phyloP scores from a whole-genome alignment of 1,140 invertebrate genomes.

The Panulirus ornatus region DNA sequence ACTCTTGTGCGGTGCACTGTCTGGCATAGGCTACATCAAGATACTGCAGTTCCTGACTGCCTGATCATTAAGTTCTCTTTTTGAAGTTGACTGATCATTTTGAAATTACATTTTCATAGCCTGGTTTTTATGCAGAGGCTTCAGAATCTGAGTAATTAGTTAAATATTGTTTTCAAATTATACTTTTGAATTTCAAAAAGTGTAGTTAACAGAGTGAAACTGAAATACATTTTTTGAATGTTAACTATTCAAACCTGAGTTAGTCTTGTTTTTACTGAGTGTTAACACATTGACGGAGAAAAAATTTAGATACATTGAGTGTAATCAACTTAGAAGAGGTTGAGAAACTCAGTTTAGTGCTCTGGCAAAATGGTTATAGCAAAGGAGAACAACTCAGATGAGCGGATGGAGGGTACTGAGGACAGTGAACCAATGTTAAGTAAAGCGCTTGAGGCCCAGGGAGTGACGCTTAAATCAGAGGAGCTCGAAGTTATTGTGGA shows the following conservation, averaged over 20 bases:
- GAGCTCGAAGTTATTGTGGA: constrained; percentile 54
- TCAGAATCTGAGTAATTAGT: no score
- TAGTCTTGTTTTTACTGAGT: no score
- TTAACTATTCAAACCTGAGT: no score
- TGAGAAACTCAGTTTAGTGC: not conserved
- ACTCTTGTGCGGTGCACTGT: not conserved
- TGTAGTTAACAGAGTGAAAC: no score
- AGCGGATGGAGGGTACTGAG: not conserved
- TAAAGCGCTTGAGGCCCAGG: not conserved
- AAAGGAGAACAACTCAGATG: not conserved
- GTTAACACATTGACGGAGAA: no score
- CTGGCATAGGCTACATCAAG: not conserved
- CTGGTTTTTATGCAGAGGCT: no score
- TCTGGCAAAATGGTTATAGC: not conserved
- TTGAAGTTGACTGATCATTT: not conserved
- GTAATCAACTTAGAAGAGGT: not conserved
- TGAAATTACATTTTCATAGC: not conserved
- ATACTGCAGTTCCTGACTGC: not conserved
- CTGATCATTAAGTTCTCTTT: not conserved
- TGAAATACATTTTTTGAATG: no score
- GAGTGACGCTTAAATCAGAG: not conserved
- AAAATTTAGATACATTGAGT: not conserved
- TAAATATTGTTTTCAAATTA: no score
- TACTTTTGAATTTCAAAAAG: no score
- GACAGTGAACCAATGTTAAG: constrained; percentile 11